phyloP scores from a whole-genome alignment of 2,797 vertebrate genomes.

The Macropodus opercularis region DNA sequence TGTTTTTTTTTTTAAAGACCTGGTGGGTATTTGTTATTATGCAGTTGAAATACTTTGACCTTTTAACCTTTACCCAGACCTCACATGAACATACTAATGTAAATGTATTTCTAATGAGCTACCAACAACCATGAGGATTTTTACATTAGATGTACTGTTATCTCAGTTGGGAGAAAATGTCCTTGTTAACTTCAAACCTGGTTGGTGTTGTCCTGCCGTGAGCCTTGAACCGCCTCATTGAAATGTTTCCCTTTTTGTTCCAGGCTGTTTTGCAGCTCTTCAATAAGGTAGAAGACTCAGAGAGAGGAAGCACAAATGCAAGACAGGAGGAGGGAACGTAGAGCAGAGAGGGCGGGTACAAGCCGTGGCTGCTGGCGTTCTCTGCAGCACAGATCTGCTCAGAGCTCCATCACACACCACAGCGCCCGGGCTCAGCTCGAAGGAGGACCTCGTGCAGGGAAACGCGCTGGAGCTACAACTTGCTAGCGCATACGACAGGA shows the following conservation, averaged over 20 bases:
- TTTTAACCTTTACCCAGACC: no score
- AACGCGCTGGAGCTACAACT: constrained; percentile 11
- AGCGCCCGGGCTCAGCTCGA: constrained; percentile 59
- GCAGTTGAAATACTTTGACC: no score
- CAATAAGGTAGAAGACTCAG: constrained; percentile 20
- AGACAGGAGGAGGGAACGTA: constrained; percentile 54
- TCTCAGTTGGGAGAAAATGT: no score
- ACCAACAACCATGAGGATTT: no score
- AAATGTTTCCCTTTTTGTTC: neutral
- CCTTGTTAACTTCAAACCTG: no score
- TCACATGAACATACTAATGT: no score
- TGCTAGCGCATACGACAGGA: constrained; percentile 32
- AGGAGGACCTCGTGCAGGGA: constrained; percentile 29
- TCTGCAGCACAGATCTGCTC: constrained; percentile 76
- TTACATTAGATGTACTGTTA: no score
- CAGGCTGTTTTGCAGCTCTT: neutral
- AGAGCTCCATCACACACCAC: constrained; percentile 63
- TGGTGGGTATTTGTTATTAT: no score
- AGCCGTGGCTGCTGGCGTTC: constrained; percentile 59
- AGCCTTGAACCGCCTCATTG: no score
- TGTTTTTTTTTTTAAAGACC: no score
- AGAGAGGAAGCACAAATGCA: constrained; percentile 48
- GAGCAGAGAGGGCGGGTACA: constrained; percentile 52
- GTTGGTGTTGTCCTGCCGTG: no score
- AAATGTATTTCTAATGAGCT: no score